Conservation (phyloP, 2,888 invertebrate species). For the Eupithecia vulgata region DNA sequence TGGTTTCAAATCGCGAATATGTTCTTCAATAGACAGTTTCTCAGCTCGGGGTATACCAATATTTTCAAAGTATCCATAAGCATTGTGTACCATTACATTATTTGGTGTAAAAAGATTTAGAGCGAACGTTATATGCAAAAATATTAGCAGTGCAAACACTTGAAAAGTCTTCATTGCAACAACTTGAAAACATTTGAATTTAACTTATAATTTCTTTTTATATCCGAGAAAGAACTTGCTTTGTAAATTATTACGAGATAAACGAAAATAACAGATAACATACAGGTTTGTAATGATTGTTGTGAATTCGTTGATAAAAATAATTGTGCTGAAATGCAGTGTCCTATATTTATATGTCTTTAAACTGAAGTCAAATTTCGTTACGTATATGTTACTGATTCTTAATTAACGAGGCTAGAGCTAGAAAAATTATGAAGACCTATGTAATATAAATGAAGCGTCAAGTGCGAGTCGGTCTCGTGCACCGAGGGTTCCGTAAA, state of each 20-base stretch:
- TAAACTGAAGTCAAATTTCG: neutral
- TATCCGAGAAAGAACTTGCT: neutral
- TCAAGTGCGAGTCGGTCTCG: no score
- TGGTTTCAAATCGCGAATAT: slow-evolving; percentile 19
- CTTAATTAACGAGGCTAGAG: no score
- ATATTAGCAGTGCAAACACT: neutral
- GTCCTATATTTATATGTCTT: neutral
- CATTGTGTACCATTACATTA: slow-evolving; percentile 14
- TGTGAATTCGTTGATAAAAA: slow-evolving; percentile 1
- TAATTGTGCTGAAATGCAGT: neutral
- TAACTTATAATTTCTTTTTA: neutral
- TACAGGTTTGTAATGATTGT: slow-evolving; percentile 4
- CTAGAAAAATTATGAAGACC: no score
- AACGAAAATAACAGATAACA: neutral
- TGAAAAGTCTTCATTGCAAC: neutral
- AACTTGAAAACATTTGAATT: neutral
- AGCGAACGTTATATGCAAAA: neutral
- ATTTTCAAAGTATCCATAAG: slow-evolving; percentile 28
- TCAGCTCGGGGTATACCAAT: slow-evolving; percentile 30
- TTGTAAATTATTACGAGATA: neutral
- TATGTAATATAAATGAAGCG: no score
- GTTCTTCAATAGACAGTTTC: slow-evolving; percentile 23
- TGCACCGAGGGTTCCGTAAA: no score
- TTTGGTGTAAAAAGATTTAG: neutral
- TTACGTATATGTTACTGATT: no score